A percentile compares a stretch with the other conserved stretches of the same genome.
These are phyloP conservation scores for Meteorus colon DNA, from an alignment of 2,888 invertebrate species.

Conservation along the genomic window DNA sequence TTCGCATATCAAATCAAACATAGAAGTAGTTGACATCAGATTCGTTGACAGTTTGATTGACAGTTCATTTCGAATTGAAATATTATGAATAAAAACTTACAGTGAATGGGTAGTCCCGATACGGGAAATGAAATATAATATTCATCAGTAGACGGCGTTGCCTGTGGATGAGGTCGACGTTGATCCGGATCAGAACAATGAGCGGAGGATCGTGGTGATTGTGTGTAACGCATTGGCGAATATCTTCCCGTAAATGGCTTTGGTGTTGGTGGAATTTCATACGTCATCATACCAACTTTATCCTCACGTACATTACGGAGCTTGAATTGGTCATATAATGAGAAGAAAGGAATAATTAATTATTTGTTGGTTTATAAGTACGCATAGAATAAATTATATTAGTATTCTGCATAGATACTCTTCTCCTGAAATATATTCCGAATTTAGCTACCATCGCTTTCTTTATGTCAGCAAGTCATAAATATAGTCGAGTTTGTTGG, in stretches of 20 bases:
- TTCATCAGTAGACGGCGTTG: constrained; percentile 67
- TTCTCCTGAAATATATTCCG: too few species aligned
- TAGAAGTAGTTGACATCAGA: too few species aligned
- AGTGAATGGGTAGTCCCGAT: constrained; percentile 74
- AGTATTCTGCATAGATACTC: too few species aligned
- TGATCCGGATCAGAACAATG: constrained; percentile 47
- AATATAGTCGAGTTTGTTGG: too few species aligned
- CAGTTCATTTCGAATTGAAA: neutral
- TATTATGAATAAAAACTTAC: constrained; percentile 62
- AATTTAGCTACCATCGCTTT: too few species aligned
- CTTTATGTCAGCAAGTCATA: too few species aligned
- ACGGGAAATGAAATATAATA: constrained; percentile 76
- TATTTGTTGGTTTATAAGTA: too few species aligned
- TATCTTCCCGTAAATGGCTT: constrained; percentile 73
- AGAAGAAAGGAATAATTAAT: constrained; percentile 30
- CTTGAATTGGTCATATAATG: constrained; percentile 11
- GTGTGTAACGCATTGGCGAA: constrained; percentile 57
- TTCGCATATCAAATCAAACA: too few species aligned
- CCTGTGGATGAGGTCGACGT: constrained; percentile 59
- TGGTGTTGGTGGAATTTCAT: constrained; percentile 75
- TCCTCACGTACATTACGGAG: constrained; percentile 57
- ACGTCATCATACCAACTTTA: constrained; percentile 70
- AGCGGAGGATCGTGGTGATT: constrained; percentile 58
- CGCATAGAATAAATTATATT: too few species aligned
- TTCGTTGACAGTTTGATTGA: neutral